Evolutionary conservation across 1,140 invertebrate species (phyloP).

Genomic region (Ctenoplectra terminalis): DNA sequence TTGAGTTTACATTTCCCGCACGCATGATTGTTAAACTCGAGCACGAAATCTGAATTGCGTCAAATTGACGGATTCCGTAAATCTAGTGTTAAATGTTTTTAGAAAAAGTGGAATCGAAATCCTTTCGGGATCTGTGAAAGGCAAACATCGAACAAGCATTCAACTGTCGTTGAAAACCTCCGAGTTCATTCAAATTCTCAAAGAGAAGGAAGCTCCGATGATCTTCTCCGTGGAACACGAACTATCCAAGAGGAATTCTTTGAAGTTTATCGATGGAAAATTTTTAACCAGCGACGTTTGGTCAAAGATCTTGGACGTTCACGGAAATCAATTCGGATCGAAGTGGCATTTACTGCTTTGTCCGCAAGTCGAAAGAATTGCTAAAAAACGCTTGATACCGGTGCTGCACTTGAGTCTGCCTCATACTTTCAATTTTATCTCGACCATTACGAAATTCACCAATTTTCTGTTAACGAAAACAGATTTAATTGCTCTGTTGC

Average conservation of each 20-base stretch:
- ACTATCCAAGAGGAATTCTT: constrained; percentile 17
- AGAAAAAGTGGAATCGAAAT: constrained; percentile 1
- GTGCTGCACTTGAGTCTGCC: constrained; percentile 26
- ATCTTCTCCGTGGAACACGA: background rate
- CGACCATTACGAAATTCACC: constrained; percentile 35
- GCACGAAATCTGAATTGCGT: too few relatives aligned
- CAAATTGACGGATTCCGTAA: too few relatives aligned
- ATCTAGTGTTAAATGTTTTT: background rate
- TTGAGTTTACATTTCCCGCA: too few relatives aligned
- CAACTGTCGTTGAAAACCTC: background rate
- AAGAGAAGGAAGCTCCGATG: background rate
- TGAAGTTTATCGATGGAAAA: constrained; percentile 55
- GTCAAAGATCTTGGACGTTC: constrained; percentile 45
- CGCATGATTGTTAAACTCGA: too few relatives aligned
- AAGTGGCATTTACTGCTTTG: constrained; percentile 54
- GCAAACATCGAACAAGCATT: background rate
- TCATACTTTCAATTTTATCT: constrained; percentile 32
- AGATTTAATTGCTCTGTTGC: constrained; percentile 46
- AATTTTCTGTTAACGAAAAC: constrained; percentile 22
- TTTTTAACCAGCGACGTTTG: constrained; percentile 38
- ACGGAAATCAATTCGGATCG: constrained; percentile 47
- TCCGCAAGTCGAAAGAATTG: constrained; percentile 52
- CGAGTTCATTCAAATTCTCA: constrained; percentile 25
- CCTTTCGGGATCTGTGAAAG: too few relatives aligned
- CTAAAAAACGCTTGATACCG: constrained; percentile 35